A percentile compares a stretch with the other conserved stretches of the same genome.
Evolutionary conservation across 2,888 invertebrate genomes (phyloP).

Genomic region (Hoplodrina blanda): DNA sequence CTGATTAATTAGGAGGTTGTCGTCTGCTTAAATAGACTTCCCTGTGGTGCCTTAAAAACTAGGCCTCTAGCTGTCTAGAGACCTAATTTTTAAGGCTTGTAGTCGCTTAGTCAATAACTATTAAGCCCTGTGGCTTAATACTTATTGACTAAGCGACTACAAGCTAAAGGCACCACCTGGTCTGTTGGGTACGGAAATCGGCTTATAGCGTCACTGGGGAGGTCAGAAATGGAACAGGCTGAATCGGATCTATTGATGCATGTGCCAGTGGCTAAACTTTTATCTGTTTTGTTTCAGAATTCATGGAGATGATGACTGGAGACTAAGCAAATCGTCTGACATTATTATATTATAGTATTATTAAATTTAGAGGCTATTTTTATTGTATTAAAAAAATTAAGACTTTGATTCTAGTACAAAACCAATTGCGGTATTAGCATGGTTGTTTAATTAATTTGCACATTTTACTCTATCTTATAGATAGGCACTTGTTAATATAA

Average conservation of each 20-base stretch:
- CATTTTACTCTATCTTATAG: constrained; percentile 84
- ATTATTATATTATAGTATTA: constrained; percentile 74
- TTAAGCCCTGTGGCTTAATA: too few relatives aligned
- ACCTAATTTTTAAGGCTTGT: too few relatives aligned
- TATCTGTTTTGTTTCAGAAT: constrained; percentile 92
- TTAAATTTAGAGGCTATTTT: constrained; percentile 80
- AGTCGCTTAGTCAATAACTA: too few relatives aligned
- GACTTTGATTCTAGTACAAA: constrained; percentile 86
- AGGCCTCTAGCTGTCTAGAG: too few relatives aligned
- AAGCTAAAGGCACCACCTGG: too few relatives aligned
- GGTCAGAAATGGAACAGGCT: too few relatives aligned
- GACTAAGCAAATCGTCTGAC: constrained; percentile 90
- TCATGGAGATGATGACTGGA: constrained; percentile 99
- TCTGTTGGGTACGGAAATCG: too few relatives aligned
- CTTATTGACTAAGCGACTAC: too few relatives aligned
- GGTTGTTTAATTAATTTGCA: constrained; percentile 70
- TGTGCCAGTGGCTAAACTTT: constrained; percentile 1
- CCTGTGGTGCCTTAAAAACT: too few relatives aligned
- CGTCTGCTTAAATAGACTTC: too few relatives aligned
- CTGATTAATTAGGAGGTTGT: too few relatives aligned
- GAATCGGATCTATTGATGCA: not conserved
- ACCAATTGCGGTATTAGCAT: constrained; percentile 87
- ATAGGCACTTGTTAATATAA: constrained; percentile 75
- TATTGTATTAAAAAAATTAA: constrained; percentile 77
- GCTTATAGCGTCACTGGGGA: too few relatives aligned